Percentiles rank a stretch among this genome's conserved stretches.
Conservation (phyloP, 1,140 invertebrate species). For the Drosophila lacertosa region DNA sequence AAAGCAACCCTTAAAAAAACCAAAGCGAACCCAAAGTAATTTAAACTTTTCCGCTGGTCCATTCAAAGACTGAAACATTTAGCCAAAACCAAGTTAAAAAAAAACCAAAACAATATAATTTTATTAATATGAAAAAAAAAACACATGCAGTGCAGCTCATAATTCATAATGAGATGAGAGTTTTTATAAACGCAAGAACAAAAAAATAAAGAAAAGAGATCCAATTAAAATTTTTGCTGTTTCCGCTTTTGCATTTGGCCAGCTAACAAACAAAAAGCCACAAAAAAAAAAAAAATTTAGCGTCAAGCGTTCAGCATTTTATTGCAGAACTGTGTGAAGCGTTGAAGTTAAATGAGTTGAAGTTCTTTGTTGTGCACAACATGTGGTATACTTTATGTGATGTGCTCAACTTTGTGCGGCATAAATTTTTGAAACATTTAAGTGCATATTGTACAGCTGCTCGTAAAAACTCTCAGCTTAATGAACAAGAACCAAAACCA, state of each 20-base stretch:
- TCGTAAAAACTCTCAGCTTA: slow-evolving; percentile 54
- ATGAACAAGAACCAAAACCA: slow-evolving; percentile 28
- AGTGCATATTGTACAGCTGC: slow-evolving; percentile 49
- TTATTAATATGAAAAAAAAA: slow-evolving; percentile 20
- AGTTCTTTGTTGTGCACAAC: slow-evolving; percentile 44
- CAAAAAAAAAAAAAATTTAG: slow-evolving; percentile 18
- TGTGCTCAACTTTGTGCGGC: slow-evolving; percentile 44
- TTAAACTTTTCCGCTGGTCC: slow-evolving; percentile 13
- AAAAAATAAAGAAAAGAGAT: slow-evolving; percentile 55
- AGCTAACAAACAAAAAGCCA: slow-evolving; percentile 17
- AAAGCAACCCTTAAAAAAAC: slow-evolving; percentile 5
- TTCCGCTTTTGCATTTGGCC: slow-evolving; percentile 39
- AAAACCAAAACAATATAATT: too few relatives aligned
- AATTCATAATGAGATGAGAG: slow-evolving; percentile 40
- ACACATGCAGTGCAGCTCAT: slow-evolving; percentile 34
- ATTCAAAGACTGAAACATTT: slow-evolving; percentile 32
- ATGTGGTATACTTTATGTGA: slow-evolving; percentile 69
- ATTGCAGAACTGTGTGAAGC: slow-evolving; percentile 18
- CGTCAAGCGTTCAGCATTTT: slow-evolving; percentile 42
- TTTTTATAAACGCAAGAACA: slow-evolving; percentile 3
- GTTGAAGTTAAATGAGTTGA: slow-evolving; percentile 11
- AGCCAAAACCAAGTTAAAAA: slow-evolving; percentile 11
- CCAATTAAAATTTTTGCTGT: slow-evolving; percentile 74
- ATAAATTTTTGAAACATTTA: slow-evolving; percentile 53
- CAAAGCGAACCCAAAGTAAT: slow-evolving; percentile 37